A percentile compares a stretch with the other conserved stretches of the same genome.
phyloP scores from a whole-genome alignment of 1,140 invertebrate species.

The Theocolax elegans region DNA sequence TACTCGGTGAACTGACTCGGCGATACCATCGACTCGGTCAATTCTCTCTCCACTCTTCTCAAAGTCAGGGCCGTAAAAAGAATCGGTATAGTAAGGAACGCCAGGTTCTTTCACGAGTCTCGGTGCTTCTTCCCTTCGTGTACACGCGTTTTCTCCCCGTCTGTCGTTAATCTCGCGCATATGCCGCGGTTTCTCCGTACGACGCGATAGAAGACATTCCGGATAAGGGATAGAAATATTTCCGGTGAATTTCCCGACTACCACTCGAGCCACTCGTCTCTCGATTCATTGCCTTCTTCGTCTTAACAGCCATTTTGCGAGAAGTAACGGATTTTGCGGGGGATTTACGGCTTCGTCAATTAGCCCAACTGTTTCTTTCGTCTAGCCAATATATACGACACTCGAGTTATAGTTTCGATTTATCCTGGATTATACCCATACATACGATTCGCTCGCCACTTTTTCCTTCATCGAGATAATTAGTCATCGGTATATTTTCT shows the following conservation, averaged over 20 bases:
- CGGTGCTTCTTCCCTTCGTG: not conserved
- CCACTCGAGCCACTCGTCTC: not conserved
- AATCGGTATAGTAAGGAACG: not conserved
- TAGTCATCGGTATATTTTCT: too few relatives aligned
- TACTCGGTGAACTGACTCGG: too few relatives aligned
- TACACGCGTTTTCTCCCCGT: conserved; percentile 29
- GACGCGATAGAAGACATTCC: not conserved
- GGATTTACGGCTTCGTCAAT: not conserved
- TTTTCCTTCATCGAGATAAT: too few relatives aligned
- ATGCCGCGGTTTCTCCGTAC: not conserved
- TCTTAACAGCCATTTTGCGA: too few relatives aligned
- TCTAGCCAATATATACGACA: too few relatives aligned
- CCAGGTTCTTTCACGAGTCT: not conserved
- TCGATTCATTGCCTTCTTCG: not conserved
- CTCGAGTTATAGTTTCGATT: too few relatives aligned
- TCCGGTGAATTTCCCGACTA: not conserved
- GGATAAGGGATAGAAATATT: conserved; percentile 12
- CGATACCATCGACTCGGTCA: conserved; percentile 38
- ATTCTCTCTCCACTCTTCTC: conserved; percentile 13
- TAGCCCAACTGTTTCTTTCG: too few relatives aligned
- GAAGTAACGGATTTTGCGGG: too few relatives aligned
- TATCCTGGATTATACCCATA: too few relatives aligned
- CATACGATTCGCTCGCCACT: too few relatives aligned
- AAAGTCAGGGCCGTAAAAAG: conserved; percentile 34
- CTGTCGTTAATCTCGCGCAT: conserved; percentile 31